Percentiles rank a stretch among this genome's conserved stretches.
These are phyloP conservation scores for Bradynema listronoti DNA, from an alignment of 1,140 invertebrate genomes.

Conservation along the genomic window DNA sequence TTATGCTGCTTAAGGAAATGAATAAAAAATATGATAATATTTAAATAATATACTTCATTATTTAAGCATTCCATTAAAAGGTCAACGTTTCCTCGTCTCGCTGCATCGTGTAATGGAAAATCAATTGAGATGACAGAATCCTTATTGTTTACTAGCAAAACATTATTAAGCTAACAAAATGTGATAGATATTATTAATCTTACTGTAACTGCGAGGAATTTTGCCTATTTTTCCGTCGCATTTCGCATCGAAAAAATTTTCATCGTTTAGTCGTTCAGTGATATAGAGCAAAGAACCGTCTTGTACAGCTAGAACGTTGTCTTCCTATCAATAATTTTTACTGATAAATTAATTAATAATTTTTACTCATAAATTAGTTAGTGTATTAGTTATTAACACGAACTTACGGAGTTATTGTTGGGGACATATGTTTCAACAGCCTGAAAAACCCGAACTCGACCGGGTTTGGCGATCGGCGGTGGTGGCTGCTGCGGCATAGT, in stretches of 20 bases:
- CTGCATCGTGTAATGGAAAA: slow-evolving; percentile 69
- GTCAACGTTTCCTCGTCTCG: slow-evolving; percentile 66
- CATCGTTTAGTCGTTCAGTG: slow-evolving; percentile 1
- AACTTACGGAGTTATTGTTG: no score
- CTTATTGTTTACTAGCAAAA: slow-evolving; percentile 62
- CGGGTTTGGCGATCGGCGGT: slow-evolving; percentile 24
- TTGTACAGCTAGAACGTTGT: slow-evolving; percentile 1
- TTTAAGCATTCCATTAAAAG: slow-evolving; percentile 66
- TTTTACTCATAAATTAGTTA: neutral
- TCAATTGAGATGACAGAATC: slow-evolving; percentile 65
- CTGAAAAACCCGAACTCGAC: slow-evolving; percentile 20
- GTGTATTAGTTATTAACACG: neutral
- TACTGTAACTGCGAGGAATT: slow-evolving; percentile 8
- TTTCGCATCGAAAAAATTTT: slow-evolving; percentile 16
- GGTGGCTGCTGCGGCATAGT: slow-evolving; percentile 17
- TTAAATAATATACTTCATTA: slow-evolving; percentile 62
- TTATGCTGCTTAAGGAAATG: slow-evolving; percentile 2
- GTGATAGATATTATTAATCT: slow-evolving; percentile 13
- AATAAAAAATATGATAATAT: slow-evolving; percentile 11
- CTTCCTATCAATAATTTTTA: neutral
- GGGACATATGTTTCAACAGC: slow-evolving; percentile 4
- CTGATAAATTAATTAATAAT: neutral
- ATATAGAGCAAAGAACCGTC: slow-evolving; percentile 8
- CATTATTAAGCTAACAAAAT: slow-evolving; percentile 3
- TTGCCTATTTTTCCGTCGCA: slow-evolving; percentile 1